A percentile compares a stretch with the other conserved stretches of the same genome.
These are phyloP conservation scores for Rhamnusium bicolor DNA, from an alignment of 2,888 invertebrate genomes.

Conservation along the genomic window DNA sequence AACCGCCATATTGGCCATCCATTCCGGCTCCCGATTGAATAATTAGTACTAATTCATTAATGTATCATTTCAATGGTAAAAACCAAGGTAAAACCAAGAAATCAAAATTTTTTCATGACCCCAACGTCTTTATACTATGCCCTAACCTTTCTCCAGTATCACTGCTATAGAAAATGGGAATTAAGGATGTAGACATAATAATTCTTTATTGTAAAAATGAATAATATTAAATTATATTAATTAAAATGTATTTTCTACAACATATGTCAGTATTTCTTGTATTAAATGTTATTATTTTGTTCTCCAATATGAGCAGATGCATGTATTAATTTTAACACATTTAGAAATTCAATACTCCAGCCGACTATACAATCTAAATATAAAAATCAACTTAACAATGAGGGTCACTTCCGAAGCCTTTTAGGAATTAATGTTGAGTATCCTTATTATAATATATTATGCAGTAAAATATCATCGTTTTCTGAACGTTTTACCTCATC, in stretches of 20 bases:
- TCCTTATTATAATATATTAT: not conserved
- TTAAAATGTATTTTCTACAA: no score
- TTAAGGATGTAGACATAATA: not conserved
- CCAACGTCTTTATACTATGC: no score
- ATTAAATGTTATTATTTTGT: not conserved
- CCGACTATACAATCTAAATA: not conserved
- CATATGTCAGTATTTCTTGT: not conserved
- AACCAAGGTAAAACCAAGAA: no score
- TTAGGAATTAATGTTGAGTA: not conserved
- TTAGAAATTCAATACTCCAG: not conserved
- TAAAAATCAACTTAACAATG: not conserved
- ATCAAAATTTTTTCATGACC: no score
- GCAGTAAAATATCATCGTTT: not conserved
- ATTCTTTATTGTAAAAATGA: not conserved
- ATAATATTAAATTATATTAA: not conserved
- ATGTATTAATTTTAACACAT: not conserved
- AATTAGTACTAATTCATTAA: no score
- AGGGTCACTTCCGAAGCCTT: not conserved
- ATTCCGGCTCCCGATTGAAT: no score
- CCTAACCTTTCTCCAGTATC: no score
- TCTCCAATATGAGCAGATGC: not conserved
- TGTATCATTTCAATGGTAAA: no score
- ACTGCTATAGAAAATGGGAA: no score
- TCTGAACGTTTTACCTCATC: not conserved
- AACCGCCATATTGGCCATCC: no score